A percentile compares a stretch with the other conserved stretches of the same genome.
These are phyloP conservation scores for Sarcophaga caerulescens DNA, from an alignment of 2,888 invertebrate species.

Conservation along the genomic window DNA sequence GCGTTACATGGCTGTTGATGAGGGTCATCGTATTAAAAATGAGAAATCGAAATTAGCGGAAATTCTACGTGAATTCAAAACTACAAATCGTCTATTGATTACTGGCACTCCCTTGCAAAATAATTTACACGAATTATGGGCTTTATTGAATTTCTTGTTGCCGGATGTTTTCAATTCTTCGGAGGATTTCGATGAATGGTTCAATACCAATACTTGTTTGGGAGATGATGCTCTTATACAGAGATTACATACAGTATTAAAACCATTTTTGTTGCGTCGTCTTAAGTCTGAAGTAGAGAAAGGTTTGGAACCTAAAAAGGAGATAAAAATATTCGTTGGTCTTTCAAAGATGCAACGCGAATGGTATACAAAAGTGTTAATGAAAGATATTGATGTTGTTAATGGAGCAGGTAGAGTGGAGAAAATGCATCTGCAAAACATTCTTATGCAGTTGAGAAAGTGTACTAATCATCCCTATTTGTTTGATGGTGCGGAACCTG, in stretches of 20 bases:
- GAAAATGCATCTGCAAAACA: slow-evolving; percentile 98
- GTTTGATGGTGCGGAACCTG: slow-evolving; percentile 99
- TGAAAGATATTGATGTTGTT: slow-evolving; percentile 99
- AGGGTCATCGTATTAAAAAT: slow-evolving; percentile 99
- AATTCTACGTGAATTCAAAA: slow-evolving; percentile 97
- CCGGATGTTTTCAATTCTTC: slow-evolving; percentile 99
- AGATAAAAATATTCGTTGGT: slow-evolving; percentile 97
- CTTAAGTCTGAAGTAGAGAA: slow-evolving; percentile 99
- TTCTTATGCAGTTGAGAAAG: slow-evolving; percentile 99
- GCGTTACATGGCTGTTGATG: slow-evolving; percentile 99
- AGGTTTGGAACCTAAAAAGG: slow-evolving; percentile 97
- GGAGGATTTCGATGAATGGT: slow-evolving; percentile 99
- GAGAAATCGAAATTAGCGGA: slow-evolving; percentile 99
- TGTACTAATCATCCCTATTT: slow-evolving; percentile 99
- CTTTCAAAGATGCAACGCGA: slow-evolving; percentile 99
- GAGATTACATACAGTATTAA: slow-evolving; percentile 94
- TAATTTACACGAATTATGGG: slow-evolving; percentile 99
- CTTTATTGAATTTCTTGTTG: slow-evolving; percentile 96
- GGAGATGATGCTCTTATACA: slow-evolving; percentile 95
- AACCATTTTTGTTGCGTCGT: slow-evolving; percentile 96
- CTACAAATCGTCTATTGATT: slow-evolving; percentile 94
- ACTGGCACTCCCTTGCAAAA: slow-evolving; percentile 99
- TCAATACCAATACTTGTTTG: slow-evolving; percentile 96
- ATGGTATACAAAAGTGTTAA: slow-evolving; percentile 98
- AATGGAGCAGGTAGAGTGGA: slow-evolving; percentile 98